Conservation (phyloP, 2,797 vertebrate species). For the Anguilla megastoma region DNA sequence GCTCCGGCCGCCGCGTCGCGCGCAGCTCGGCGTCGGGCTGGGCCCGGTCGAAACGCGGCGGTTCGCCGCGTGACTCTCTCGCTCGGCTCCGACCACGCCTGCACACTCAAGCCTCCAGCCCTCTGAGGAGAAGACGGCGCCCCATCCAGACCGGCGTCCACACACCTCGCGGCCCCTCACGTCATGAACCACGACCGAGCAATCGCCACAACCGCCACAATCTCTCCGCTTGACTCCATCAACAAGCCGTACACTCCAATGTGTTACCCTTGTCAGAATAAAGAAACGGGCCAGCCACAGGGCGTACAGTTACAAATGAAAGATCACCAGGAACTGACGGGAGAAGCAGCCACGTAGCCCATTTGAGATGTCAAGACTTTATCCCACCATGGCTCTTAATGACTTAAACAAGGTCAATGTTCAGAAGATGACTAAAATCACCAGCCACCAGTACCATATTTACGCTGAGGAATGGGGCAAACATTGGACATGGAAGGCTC, state of each 20-base stretch:
- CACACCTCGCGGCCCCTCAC: no score
- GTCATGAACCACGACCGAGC: not conserved
- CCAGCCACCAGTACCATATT: not conserved
- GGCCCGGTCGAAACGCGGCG: not conserved
- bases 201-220: not conserved
- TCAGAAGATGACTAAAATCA: not conserved
- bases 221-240: not conserved
- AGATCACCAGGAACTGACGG: not conserved
- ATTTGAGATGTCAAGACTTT: not conserved
- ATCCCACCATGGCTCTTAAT: not conserved
- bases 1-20: not conserved
- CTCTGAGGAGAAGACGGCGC: not conserved
- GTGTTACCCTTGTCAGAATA: not conserved
- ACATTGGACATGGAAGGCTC: not conserved
- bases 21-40: no score
- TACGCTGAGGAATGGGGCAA: not conserved
- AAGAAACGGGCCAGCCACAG: not conserved
- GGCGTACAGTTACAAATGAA: not conserved
- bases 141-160: not conserved
- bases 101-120: not conserved
- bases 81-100: not conserved
- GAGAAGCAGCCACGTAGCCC: not conserved
- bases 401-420: not conserved
- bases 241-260: not conserved
- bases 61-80: not conserved